Evolutionary conservation across 2,888 invertebrate species (phyloP), one percentile per base, ranked within the genome.

Genomic region (Buathra laborator): DNA sequence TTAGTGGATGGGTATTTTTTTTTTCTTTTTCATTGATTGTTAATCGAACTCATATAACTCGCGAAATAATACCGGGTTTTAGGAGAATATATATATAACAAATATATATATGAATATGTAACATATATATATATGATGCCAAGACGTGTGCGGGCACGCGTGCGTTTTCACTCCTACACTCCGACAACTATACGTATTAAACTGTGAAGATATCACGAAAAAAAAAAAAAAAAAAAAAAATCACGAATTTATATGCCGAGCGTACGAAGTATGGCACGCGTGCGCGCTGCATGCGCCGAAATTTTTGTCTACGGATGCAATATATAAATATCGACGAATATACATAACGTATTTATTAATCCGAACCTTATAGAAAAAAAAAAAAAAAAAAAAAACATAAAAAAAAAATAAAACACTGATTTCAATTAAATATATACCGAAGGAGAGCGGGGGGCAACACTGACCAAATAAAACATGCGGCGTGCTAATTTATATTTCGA

Each of bases 391-490:
- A 24, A 24, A 24, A 19, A 19, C 19, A 19, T 24, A 32, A 9
- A 68, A 44, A 82, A 62, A 46, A 80, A 81, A 76, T 62, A 56
- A 81, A 74, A 85, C 79, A 83, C 83, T 68, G 83, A 83, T 76
- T 37, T 81, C 48, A 68, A 79, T 70, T 56, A 68, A 68, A 37
- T 64, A 75, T 72, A 62, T 79, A 80, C 83, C 70, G 71, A 80
- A 71, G 75, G 79, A 70, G 70, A 83, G 83, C 83, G 46, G 84
- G 84, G 87, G 83, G 78, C 76, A 88, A 91, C 91, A 91, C 89
- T 91, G 91, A 91, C 90, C 89, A 91, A 89, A 89, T 71, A 79
- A 85, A 90, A 91, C 92, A 92, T 92, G 92, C 92, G 89, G 89
- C 91, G 92, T 92, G 92, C 92, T 92, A 88, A 90, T 89, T 87